These are phyloP conservation scores for Corythornis cristatus DNA, from an alignment of 2,113 vertebrate species.

Conservation along the genomic window DNA sequence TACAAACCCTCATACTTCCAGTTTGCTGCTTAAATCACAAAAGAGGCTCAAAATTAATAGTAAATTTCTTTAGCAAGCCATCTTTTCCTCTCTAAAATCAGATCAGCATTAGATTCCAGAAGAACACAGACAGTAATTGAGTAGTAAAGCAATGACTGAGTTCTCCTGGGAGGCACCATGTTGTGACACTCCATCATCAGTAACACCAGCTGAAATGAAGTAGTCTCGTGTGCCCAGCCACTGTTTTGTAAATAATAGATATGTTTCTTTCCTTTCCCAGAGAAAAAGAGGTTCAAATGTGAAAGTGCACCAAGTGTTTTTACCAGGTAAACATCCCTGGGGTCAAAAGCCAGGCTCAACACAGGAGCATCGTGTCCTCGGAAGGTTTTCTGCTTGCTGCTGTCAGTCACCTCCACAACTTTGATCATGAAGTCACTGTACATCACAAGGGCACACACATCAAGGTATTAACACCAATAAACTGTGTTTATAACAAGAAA, in stretches of 20 bases:
- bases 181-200: background rate
- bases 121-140: background rate
- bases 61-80: background rate
- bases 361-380: slow-evolving; percentile 92
- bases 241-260: background rate
- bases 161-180: background rate
- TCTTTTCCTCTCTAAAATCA: background rate
- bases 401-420: slow-evolving; percentile 91
- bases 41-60: background rate
- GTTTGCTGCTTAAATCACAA: background rate
- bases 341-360: slow-evolving; percentile 92
- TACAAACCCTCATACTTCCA: background rate
- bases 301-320: slow-evolving; percentile 1
- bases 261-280: background rate
- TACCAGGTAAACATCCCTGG: slow-evolving; percentile 90
- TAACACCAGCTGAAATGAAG: background rate
- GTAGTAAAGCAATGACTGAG: background rate
- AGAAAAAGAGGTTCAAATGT: background rate
- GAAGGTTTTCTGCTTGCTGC: slow-evolving; percentile 92
- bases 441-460: background rate
- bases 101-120: background rate
- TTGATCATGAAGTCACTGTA: slow-evolving; percentile 95
- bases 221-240: background rate
- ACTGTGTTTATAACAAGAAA: background rate
- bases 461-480: background rate